phyloP scores from a whole-genome alignment of 2,113 vertebrate species.

The Bettongia penicillata region DNA sequence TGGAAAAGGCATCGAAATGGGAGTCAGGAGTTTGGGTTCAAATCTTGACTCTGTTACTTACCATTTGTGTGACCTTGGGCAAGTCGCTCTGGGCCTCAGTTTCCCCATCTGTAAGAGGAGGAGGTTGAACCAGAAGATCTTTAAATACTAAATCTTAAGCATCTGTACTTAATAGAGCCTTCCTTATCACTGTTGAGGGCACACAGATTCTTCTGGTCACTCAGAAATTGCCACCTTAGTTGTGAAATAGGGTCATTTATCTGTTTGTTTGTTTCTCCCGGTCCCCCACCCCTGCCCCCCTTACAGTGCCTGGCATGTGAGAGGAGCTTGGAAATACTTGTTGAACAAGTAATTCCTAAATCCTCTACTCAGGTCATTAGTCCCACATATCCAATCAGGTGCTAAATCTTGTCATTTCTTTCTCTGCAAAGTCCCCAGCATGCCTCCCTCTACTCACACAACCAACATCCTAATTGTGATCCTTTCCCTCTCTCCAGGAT shows the following conservation, averaged over 20 bases:
- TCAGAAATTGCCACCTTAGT: not conserved
- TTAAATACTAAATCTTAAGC: not conserved
- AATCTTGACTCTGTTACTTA: not conserved
- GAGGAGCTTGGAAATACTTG: not conserved
- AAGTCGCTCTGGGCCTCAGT: not conserved
- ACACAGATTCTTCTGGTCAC: not conserved
- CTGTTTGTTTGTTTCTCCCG: not conserved
- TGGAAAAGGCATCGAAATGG: not conserved
- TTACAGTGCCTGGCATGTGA: not conserved
- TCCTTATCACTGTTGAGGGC: not conserved
- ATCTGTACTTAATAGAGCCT: not conserved
- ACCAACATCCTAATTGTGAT: too few relatives aligned
- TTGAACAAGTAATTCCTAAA: not conserved
- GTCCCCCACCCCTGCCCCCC: too few relatives aligned
- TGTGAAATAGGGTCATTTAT: not conserved
- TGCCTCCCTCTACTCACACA: too few relatives aligned
- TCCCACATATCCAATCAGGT: not conserved
- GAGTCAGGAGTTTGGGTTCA: not conserved
- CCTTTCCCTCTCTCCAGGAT: not conserved
- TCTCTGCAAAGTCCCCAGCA: too few relatives aligned
- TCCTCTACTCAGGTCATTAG: not conserved
- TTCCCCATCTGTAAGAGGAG: not conserved
- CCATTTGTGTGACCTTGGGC: fast-evolving
- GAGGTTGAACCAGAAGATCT: not conserved
- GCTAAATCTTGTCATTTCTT: not conserved